Evolutionary conservation across 2,888 invertebrate species (phyloP).

Genomic region (Pilophorus perplexus): DNA sequence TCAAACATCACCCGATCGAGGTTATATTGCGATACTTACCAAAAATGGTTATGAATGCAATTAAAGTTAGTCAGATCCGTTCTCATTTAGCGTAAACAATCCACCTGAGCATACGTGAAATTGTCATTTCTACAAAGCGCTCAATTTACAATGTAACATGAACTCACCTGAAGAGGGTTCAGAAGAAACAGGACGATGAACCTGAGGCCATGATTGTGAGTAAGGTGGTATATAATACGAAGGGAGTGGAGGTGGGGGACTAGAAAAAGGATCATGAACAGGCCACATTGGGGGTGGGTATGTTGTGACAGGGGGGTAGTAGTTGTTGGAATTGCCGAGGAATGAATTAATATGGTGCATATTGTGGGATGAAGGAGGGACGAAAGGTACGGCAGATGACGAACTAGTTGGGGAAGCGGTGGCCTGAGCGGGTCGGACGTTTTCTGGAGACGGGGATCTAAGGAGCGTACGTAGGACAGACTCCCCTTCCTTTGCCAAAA

Average conservation of each 20-base stretch:
- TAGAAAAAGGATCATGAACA: constrained; percentile 45
- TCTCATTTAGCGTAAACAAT: too few relatives aligned
- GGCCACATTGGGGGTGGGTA: constrained; percentile 49
- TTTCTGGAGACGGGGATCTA: constrained; percentile 54
- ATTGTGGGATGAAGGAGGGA: constrained; percentile 46
- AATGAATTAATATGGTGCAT: constrained; percentile 25
- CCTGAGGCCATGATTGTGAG: constrained; percentile 46
- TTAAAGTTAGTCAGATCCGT: too few relatives aligned
- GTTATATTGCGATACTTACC: too few relatives aligned
- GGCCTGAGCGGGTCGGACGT: constrained; percentile 51
- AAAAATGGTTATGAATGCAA: too few relatives aligned
- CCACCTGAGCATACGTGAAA: too few relatives aligned
- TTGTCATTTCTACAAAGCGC: too few relatives aligned
- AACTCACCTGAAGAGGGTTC: constrained; percentile 47
- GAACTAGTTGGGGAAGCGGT: constrained; percentile 41
- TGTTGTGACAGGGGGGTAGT: constrained; percentile 38
- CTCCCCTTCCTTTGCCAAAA: constrained; percentile 62
- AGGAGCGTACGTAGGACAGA: constrained; percentile 52
- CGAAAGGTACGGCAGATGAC: constrained; percentile 48
- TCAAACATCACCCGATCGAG: too few relatives aligned
- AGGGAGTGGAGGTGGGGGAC: constrained; percentile 46
- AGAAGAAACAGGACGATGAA: constrained; percentile 47
- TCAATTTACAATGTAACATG: too few relatives aligned
- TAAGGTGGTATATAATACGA: constrained; percentile 46
- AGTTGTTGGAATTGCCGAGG: constrained; percentile 41